Conservation (phyloP, 37 sponge, comb jelly and placozoan genomes). For the Cladorhizidae sp. region DNA sequence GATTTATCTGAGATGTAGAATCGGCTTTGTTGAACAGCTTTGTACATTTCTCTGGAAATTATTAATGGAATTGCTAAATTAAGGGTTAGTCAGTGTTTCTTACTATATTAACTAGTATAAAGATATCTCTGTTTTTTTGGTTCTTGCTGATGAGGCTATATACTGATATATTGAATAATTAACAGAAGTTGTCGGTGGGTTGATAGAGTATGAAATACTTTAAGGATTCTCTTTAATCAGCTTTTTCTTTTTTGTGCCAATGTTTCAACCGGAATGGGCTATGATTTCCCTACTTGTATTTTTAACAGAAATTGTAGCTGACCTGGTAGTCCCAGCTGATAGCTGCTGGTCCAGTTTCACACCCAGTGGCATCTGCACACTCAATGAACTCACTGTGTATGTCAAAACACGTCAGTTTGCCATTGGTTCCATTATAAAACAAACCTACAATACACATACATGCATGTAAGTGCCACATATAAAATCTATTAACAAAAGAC, state of each 20-base stretch:
- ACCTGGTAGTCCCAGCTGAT: conserved; percentile 86
- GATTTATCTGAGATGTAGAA: no score
- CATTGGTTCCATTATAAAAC: conserved; percentile 86
- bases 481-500: not conserved
- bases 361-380: conserved; percentile 90
- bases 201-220: not conserved
- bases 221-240: not conserved
- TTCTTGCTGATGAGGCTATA: no score
- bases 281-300: not conserved
- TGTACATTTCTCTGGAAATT: no score
- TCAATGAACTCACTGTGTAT: conserved; percentile 79
- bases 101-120: no score
- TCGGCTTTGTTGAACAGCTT: no score
- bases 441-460: conserved; percentile 38
- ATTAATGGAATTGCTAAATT: no score
- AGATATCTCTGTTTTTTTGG: no score
- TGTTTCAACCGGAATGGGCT: not conserved
- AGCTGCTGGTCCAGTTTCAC: conserved; percentile 70
- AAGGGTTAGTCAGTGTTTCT: no score
- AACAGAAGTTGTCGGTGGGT: no score
- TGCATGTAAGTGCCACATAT: not conserved
- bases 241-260: no score
- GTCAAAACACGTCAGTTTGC: conserved; percentile 67
- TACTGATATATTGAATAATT: no score
- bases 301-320: not conserved